Evolutionary conservation across 2,888 invertebrate genomes (phyloP).

Genomic region (Drosophila picticornis): DNA sequence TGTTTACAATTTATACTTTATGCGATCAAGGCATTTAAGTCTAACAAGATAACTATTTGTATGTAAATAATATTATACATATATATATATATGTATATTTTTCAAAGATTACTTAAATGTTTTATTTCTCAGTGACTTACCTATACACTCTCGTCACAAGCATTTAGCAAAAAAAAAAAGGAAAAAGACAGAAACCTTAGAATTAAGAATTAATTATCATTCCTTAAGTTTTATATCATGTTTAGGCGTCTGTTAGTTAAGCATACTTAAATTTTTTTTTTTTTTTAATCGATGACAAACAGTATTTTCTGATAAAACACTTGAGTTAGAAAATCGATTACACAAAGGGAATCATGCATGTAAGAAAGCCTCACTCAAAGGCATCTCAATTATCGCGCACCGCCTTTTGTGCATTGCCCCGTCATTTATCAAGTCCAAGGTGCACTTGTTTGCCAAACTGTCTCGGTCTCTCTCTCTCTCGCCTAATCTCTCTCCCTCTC

Average conservation of each 20-base stretch:
- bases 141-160: neutral
- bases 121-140: neutral
- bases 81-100: neutral
- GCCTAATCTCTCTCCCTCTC: neutral
- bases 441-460: neutral
- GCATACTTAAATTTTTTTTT: neutral
- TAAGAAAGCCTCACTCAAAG: neutral
- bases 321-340: neutral
- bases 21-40: neutral
- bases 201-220: neutral
- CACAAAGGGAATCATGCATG: neutral
- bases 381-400: conserved; percentile 8
- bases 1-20: neutral
- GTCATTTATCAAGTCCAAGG: conserved; percentile 20
- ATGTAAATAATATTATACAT: neutral
- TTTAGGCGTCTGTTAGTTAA: neutral
- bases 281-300: neutral
- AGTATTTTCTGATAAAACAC: neutral
- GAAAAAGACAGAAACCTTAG: neutral
- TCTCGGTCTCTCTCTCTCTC: neutral
- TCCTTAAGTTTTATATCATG: neutral
- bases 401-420: conserved; percentile 22
- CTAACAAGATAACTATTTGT: neutral
- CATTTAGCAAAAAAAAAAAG: neutral
- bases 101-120: neutral